Conservation (phyloP, 2,797 vertebrate species). For the Onychomys leucogaster region DNA sequence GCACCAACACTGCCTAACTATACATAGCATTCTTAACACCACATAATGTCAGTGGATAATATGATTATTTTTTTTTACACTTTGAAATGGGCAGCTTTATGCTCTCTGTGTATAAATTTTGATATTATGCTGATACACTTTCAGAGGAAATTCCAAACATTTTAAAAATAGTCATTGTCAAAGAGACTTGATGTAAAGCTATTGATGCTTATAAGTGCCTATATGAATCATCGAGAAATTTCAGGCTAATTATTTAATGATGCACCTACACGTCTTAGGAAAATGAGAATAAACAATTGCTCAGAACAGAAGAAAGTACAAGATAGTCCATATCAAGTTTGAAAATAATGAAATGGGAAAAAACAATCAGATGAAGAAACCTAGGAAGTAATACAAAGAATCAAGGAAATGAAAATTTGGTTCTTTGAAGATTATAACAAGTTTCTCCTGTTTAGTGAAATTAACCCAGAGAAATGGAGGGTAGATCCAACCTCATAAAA, state of each 20-base stretch:
- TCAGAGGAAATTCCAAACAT: neutral
- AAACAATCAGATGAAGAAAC: neutral
- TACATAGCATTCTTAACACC: too few relatives aligned
- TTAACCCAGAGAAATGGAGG: neutral
- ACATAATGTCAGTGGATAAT: too few relatives aligned
- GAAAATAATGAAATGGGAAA: neutral
- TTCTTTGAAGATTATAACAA: neutral
- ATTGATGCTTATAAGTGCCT: neutral
- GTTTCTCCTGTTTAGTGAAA: neutral
- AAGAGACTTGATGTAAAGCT: neutral
- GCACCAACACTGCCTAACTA: neutral
- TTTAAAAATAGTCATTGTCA: neutral
- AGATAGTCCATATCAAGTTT: neutral
- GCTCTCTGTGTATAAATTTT: too few relatives aligned
- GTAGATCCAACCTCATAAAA: neutral
- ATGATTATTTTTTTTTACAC: too few relatives aligned
- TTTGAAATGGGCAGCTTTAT: too few relatives aligned
- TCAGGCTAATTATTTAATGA: neutral
- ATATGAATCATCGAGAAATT: neutral
- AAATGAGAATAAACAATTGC: too few relatives aligned
- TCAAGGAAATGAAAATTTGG: neutral
- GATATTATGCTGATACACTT: neutral
- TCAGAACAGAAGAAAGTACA: neutral
- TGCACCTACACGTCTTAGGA: neutral
- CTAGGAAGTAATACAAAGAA: neutral